A percentile compares a stretch with the other conserved stretches of the same genome.
Evolutionary conservation across 2,888 invertebrate species (phyloP).

Genomic region (Vesta saturnalis): DNA sequence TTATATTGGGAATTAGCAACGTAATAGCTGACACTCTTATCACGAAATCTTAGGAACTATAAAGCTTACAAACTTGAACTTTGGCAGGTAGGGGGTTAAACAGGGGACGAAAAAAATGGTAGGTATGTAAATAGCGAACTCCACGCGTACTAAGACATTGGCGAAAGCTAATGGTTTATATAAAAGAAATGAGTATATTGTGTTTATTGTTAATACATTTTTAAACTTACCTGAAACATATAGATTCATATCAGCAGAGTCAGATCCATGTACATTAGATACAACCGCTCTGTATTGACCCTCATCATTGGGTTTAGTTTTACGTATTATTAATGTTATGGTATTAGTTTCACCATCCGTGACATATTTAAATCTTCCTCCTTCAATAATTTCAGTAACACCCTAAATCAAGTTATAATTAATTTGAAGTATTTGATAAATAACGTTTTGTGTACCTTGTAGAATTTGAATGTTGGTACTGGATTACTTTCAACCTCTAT

Average conservation of each 20-base stretch:
- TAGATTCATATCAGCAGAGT: slow-evolving; percentile 94
- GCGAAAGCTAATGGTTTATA: too few species aligned
- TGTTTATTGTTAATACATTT: too few species aligned
- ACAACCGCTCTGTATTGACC: slow-evolving; percentile 94
- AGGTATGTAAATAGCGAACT: too few species aligned
- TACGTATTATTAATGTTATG: slow-evolving; percentile 94
- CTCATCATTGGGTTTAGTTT: slow-evolving; percentile 97
- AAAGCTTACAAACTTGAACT: too few species aligned
- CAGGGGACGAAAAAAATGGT: too few species aligned
- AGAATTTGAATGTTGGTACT: slow-evolving; percentile 94
- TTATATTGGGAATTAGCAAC: too few species aligned
- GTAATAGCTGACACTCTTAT: too few species aligned
- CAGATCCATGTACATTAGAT: slow-evolving; percentile 94
- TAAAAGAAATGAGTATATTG: too few species aligned
- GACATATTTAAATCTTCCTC: slow-evolving; percentile 93
- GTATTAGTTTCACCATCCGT: slow-evolving; percentile 94
- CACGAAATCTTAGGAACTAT: too few species aligned
- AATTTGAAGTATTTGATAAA: neutral
- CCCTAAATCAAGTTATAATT: slow-evolving; percentile 65
- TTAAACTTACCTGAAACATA: slow-evolving; percentile 95
- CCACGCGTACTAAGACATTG: too few species aligned
- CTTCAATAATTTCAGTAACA: slow-evolving; percentile 91
- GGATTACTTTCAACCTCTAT: slow-evolving; percentile 95
- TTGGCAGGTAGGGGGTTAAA: too few species aligned
- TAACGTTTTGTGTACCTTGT: slow-evolving; percentile 68